These are phyloP conservation scores for Drosophila prolongata DNA, from an alignment of 2,888 invertebrate genomes.

Conservation along the genomic window DNA sequence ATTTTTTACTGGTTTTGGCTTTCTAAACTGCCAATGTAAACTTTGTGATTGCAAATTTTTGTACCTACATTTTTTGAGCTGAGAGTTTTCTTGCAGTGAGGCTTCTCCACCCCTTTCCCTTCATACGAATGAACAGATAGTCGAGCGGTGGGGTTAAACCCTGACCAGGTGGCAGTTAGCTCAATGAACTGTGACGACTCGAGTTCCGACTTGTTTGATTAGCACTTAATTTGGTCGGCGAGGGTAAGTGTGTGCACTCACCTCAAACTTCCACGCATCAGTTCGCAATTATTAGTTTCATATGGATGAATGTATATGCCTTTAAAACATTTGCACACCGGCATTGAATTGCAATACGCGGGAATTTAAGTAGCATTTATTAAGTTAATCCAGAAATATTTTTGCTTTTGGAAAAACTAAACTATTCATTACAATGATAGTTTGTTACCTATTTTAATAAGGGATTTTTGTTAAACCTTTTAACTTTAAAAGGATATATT, in stretches of 20 bases:
- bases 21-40: too few relatives aligned
- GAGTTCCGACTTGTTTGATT: constrained; percentile 62
- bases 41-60: too few relatives aligned
- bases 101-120: not conserved
- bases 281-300: constrained; percentile 51
- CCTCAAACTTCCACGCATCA: constrained; percentile 70
- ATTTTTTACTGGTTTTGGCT: too few relatives aligned
- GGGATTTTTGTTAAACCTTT: too few relatives aligned
- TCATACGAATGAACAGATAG: constrained; percentile 1
- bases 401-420: not conserved
- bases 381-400: not conserved
- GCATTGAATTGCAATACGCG: not conserved
- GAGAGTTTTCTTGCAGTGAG: not conserved
- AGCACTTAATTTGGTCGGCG: constrained; percentile 43
- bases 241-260: constrained; percentile 53
- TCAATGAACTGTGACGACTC: constrained; percentile 69
- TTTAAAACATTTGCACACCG: constrained; percentile 2
- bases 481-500: too few relatives aligned
- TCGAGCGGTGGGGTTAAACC: constrained; percentile 3
- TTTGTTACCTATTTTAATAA: too few relatives aligned
- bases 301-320: not conserved
- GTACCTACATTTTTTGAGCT: too few relatives aligned
- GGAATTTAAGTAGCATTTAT: not conserved
- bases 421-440: too few relatives aligned
- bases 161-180: constrained; percentile 50